Conservation (phyloP, 1,140 invertebrate species). For the Druon quercuslanigerum region DNA sequence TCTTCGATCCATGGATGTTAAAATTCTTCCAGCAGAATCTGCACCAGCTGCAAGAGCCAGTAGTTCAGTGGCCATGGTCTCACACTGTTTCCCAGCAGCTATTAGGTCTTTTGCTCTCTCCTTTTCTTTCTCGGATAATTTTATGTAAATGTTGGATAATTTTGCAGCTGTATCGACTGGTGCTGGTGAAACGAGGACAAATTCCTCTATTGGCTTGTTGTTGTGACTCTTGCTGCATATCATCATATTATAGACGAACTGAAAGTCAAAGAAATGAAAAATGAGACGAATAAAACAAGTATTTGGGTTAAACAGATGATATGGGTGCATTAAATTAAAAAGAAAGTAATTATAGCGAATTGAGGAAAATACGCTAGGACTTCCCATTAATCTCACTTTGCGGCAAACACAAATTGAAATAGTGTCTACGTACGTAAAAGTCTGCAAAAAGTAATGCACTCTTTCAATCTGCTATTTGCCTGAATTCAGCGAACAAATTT, state of each 20-base stretch:
- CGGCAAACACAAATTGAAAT: too few species aligned
- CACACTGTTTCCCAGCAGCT: slow-evolving; percentile 95
- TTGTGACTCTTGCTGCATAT: slow-evolving; percentile 97
- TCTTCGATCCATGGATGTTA: slow-evolving; percentile 92
- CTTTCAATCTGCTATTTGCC: too few species aligned
- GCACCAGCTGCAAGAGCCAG: slow-evolving; percentile 94
- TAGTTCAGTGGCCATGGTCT: slow-evolving; percentile 97
- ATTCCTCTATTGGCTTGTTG: slow-evolving; percentile 97
- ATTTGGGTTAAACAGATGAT: background rate
- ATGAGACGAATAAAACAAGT: slow-evolving; percentile 2
- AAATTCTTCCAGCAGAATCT: slow-evolving; percentile 93
- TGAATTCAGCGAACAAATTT: too few species aligned
- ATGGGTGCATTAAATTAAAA: background rate
- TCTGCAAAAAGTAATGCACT: too few species aligned
- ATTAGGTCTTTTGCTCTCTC: slow-evolving; percentile 97
- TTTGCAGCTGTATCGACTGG: slow-evolving; percentile 99
- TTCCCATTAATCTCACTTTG: too few species aligned
- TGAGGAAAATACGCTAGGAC: too few species aligned
- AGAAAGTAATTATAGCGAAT: too few species aligned
- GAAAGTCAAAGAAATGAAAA: slow-evolving; percentile 49
- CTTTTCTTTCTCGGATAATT: slow-evolving; percentile 94
- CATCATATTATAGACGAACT: slow-evolving; percentile 99
- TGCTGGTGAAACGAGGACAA: slow-evolving; percentile 96
- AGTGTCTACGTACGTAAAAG: too few species aligned
- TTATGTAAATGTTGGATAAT: slow-evolving; percentile 94